Conservation (phyloP, 2,888 invertebrate genomes). For the Drosophila vallismaia region DNA sequence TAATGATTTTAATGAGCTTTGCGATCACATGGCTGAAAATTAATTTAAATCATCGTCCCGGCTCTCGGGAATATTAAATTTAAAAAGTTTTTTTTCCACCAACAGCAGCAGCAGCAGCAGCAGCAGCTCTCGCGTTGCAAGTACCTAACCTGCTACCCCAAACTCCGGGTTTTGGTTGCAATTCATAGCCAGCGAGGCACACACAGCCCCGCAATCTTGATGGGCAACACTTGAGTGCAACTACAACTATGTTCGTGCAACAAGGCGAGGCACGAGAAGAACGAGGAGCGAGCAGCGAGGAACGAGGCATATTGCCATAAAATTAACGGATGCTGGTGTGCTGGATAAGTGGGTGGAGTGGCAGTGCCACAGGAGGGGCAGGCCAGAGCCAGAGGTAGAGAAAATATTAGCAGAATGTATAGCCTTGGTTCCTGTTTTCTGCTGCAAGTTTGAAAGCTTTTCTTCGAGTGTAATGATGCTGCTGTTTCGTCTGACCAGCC, state of each 20-base stretch:
- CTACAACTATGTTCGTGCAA: constrained; percentile 54
- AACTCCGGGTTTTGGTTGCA: constrained; percentile 33
- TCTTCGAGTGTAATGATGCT: constrained; percentile 26
- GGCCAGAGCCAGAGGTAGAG: constrained; percentile 41
- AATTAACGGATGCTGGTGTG: constrained; percentile 47
- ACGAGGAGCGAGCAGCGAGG: constrained; percentile 2
- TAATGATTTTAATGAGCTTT: constrained; percentile 47
- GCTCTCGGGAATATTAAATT: constrained; percentile 53
- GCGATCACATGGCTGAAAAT: constrained; percentile 43
- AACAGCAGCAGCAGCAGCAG: no score
- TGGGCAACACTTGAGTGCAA: constrained; percentile 55
- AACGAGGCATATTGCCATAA: constrained; percentile 57
- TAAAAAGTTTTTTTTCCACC: constrained; percentile 14
- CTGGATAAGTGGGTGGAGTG: constrained; percentile 2
- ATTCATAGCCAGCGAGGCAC: constrained; percentile 55
- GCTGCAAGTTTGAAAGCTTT: neutral
- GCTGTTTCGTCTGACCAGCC: constrained; percentile 60
- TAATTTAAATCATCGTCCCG: constrained; percentile 49
- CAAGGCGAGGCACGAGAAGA: constrained; percentile 14
- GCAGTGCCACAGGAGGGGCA: neutral
- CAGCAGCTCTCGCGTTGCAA: no score
- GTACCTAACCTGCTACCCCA: no score
- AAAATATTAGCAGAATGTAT: constrained; percentile 71
- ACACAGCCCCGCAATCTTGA: constrained; percentile 53
- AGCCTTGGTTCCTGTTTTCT: constrained; percentile 30